phyloP scores from a whole-genome alignment of 1,140 invertebrate species.

The Plutomurus gul region DNA sequence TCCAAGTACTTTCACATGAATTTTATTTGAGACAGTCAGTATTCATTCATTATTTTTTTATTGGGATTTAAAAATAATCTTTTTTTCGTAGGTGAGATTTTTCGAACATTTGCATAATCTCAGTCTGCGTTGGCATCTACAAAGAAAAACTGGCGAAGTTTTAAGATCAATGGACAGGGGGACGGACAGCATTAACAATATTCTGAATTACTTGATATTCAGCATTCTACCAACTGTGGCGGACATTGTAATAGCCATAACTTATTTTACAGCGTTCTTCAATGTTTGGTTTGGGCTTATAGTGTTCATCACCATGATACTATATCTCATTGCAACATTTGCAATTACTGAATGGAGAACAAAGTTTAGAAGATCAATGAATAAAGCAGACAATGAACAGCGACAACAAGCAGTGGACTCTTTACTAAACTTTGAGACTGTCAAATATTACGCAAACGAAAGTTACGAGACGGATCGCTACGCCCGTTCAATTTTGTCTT shows the following conservation, averaged over 20 bases:
- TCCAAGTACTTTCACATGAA: slow-evolving; percentile 58
- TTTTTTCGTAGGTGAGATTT: slow-evolving; percentile 56
- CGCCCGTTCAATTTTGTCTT: slow-evolving; percentile 60
- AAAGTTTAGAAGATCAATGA: slow-evolving; percentile 64
- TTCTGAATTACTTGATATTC: slow-evolving; percentile 61
- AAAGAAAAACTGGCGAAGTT: slow-evolving; percentile 68
- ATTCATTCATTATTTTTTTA: background rate
- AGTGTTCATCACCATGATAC: slow-evolving; percentile 66
- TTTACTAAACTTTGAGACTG: slow-evolving; percentile 70
- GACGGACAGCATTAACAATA: slow-evolving; percentile 65
- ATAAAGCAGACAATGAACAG: slow-evolving; percentile 64
- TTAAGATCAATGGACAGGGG: slow-evolving; percentile 67
- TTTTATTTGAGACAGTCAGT: background rate
- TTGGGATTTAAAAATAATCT: background rate
- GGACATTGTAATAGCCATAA: slow-evolving; percentile 67
- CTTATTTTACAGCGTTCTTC: slow-evolving; percentile 66
- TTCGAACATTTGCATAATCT: slow-evolving; percentile 63
- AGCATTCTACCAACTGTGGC: slow-evolving; percentile 66
- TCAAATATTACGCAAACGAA: slow-evolving; percentile 69
- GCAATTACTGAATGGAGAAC: slow-evolving; percentile 53
- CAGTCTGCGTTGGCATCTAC: slow-evolving; percentile 64
- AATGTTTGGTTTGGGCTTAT: slow-evolving; percentile 68
- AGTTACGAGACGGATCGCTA: slow-evolving; percentile 65
- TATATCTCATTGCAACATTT: slow-evolving; percentile 60
- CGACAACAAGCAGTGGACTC: slow-evolving; percentile 66